These are phyloP conservation scores for Diarsia dahlii DNA, from an alignment of 2,888 invertebrate genomes.

Conservation along the genomic window DNA sequence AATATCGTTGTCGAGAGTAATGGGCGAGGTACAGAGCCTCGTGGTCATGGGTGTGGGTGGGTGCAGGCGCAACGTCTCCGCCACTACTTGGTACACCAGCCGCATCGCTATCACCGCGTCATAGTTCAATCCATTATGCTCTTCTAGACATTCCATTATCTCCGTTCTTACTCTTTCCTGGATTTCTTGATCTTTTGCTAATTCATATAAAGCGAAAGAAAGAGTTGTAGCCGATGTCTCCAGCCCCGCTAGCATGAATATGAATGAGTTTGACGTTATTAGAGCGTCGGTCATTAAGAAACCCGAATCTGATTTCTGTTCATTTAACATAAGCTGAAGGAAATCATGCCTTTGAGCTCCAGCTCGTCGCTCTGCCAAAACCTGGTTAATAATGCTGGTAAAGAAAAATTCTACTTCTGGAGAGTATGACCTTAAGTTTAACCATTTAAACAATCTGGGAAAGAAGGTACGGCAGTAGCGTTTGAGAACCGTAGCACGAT, in stretches of 20 bases:
- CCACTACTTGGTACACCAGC: conserved; percentile 76
- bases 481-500: conserved; percentile 81
- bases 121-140: conserved; percentile 80
- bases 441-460: conserved; percentile 83
- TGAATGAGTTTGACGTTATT: conserved; percentile 88
- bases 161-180: conserved; percentile 82
- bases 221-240: conserved; percentile 86
- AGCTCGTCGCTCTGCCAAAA: conserved; percentile 81
- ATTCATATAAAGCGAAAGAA: conserved; percentile 86
- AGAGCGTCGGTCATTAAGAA: conserved; percentile 86
- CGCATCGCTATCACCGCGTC: conserved; percentile 85
- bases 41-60: conserved; percentile 87
- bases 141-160: conserved; percentile 79
- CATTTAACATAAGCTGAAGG: conserved; percentile 87
- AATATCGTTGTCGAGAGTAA: conserved; percentile 78
- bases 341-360: conserved; percentile 83
- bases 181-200: conserved; percentile 83
- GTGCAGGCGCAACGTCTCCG: conserved; percentile 85
- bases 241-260: conserved; percentile 88
- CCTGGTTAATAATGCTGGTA: conserved; percentile 83
- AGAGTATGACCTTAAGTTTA: conserved; percentile 86
- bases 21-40: conserved; percentile 83
- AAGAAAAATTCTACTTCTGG: conserved; percentile 85
- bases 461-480: conserved; percentile 86
- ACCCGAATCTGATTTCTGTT: conserved; percentile 80